These are phyloP conservation scores for Mugil cephalus DNA, from an alignment of 2,113 vertebrate genomes.

Conservation along the genomic window DNA sequence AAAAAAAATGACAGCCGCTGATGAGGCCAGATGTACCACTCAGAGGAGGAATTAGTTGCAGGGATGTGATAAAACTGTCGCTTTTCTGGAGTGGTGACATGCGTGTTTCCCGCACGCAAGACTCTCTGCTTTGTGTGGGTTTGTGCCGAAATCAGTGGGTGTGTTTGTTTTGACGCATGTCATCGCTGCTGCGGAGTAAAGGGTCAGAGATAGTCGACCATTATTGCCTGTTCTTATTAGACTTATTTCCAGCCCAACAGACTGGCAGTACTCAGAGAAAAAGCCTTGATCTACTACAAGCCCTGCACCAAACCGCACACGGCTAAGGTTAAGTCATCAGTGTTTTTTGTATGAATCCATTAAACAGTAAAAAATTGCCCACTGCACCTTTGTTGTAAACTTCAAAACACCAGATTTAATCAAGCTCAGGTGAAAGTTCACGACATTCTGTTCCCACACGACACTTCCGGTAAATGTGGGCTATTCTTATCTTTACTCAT, in stretches of 20 bases:
- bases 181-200: neutral
- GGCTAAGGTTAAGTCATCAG: neutral
- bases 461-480: no score
- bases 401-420: no score
- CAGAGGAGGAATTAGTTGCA: neutral
- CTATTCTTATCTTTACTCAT: no score
- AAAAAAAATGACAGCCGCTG: neutral
- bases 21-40: neutral
- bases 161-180: slow-evolving; percentile 15
- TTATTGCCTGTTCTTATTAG: slow-evolving; percentile 12
- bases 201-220: neutral
- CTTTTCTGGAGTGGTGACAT: slow-evolving; percentile 2
- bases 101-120: neutral
- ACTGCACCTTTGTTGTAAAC: no score
- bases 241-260: neutral
- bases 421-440: no score
- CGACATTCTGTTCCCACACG: no score
- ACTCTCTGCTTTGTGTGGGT: neutral
- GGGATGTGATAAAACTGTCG: neutral
- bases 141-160: slow-evolving; percentile 5
- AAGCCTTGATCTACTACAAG: neutral
- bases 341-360: no score
- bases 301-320: neutral
- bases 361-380: no score
- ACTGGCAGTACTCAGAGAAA: neutral